Evolutionary conservation across 1,140 invertebrate species (phyloP), one percentile per base, ranked within the genome.

Genomic region (Callitettix versicolor): DNA sequence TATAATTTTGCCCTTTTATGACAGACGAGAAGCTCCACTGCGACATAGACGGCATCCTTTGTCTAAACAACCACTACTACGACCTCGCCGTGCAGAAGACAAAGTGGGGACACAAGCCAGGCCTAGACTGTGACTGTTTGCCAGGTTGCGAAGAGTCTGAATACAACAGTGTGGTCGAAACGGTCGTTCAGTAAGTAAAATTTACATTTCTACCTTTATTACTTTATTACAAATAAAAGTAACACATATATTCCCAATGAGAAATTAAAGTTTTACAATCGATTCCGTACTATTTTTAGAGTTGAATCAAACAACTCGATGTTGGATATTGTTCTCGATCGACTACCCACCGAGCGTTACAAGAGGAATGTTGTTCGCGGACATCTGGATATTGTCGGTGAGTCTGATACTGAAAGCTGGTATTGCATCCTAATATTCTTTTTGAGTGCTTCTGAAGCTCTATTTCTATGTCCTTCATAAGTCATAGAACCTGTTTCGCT

Each of bases 111-210:
- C 64, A 33, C 34, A 47, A 56, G 20, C 40, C 61, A 11, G 79
- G 79, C 12, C 61, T 80, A 11, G 75, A 73, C n/a, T 81, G 79
- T 40, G 70, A 78, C 58, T 81, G 79, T 58, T 64, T 79, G 49
- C 77, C 79, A 0, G 79, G 78, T 0, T 81, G 79, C 59, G 76
- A 76, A 0, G 79, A 80, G 62, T 76, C 76, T 46, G 79, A 81
- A 62, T 63, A 59, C 48, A 59, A 61, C 2, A 58, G 63, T 21
- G 46, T 64, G 1, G 50, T 52, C 0, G 53, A 58, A 36, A 57
- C 53, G 11, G 22, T 57, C 7, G 20, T 26, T 3, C 17, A 17
- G 60, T 61, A 47, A 59, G 34, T 52, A 30, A 20, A 46, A 44
- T 14, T 34, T n/a, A n/a, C n/a, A n/a, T n/a, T n/a, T n/a, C n/a